Conservation (phyloP, 1,140 invertebrate species). For the Meloidogyne floridensis region DNA sequence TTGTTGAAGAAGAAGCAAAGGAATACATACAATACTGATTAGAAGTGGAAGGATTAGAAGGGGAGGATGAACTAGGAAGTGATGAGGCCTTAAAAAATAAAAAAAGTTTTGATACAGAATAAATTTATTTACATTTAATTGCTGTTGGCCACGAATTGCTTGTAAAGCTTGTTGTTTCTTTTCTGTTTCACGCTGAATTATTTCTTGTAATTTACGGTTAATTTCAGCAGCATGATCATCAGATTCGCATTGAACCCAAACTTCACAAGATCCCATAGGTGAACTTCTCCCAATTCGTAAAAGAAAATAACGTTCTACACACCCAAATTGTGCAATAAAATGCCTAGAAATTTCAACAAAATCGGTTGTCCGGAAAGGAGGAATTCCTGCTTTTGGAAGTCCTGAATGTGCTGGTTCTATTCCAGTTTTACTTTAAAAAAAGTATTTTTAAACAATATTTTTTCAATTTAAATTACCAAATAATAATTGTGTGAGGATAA, state of each 20-base stretch:
- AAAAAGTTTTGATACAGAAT: background rate
- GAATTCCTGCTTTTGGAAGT: slow-evolving; percentile 42
- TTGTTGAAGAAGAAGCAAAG: background rate
- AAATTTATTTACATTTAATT: background rate
- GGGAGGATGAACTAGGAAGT: background rate
- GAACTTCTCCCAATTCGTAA: slow-evolving; percentile 37
- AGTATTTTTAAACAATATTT: background rate
- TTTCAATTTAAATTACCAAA: slow-evolving; percentile 11
- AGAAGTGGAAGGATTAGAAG: background rate
- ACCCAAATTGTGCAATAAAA: slow-evolving; percentile 35
- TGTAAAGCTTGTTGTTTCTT: slow-evolving; percentile 37
- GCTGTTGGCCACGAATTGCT: slow-evolving; percentile 19
- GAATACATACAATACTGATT: background rate
- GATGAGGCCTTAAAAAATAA: background rate
- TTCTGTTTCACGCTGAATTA: slow-evolving; percentile 44
- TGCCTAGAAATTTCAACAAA: slow-evolving; percentile 43
- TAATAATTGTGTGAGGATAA: slow-evolving; percentile 44
- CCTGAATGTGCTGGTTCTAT: slow-evolving; percentile 35
- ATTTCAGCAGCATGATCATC: slow-evolving; percentile 33
- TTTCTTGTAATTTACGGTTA: slow-evolving; percentile 34
- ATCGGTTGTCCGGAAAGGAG: slow-evolving; percentile 31
- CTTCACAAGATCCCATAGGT: slow-evolving; percentile 35
- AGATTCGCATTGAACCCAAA: slow-evolving; percentile 44
- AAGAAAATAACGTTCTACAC: slow-evolving; percentile 41
- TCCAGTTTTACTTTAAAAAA: slow-evolving; percentile 28